phyloP scores from a whole-genome alignment of 2,888 invertebrate genomes.

The Nemurella pictetii region DNA sequence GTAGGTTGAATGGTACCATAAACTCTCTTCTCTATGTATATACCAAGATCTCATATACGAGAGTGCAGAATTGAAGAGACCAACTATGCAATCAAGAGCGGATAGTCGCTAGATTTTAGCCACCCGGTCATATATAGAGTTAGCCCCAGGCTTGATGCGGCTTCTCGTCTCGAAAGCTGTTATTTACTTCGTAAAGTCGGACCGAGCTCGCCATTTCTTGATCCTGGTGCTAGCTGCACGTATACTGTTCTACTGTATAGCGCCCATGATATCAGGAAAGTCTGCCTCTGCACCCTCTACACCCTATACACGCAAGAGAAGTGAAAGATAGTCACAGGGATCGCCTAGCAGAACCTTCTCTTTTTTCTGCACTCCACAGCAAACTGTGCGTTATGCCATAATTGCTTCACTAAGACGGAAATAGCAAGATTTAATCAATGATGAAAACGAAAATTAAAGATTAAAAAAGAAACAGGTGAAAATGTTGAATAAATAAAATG shows the following conservation, averaged over 20 bases:
- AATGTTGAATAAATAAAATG: too few species aligned
- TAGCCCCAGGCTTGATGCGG: neutral
- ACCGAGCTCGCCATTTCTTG: neutral
- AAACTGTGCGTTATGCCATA: too few species aligned
- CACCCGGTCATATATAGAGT: neutral
- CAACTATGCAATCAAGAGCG: slow-evolving; percentile 7
- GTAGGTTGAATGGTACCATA: neutral
- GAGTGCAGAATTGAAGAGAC: slow-evolving; percentile 14
- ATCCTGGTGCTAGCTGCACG: neutral
- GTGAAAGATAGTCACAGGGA: too few species aligned
- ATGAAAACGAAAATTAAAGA: too few species aligned
- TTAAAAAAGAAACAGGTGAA: too few species aligned
- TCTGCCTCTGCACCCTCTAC: neutral
- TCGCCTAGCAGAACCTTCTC: too few species aligned
- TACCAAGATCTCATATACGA: neutral
- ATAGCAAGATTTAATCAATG: too few species aligned
- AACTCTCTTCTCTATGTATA: neutral
- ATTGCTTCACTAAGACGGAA: too few species aligned
- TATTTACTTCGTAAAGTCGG: slow-evolving; percentile 17
- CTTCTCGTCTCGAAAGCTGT: neutral
- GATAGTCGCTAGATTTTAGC: neutral
- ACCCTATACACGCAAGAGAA: too few species aligned
- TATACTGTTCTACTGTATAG: neutral
- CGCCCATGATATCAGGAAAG: neutral
- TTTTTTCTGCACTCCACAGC: too few species aligned